These are phyloP conservation scores for Hyles euphorbiae DNA, from an alignment of 1,140 invertebrate genomes.

Conservation along the genomic window DNA sequence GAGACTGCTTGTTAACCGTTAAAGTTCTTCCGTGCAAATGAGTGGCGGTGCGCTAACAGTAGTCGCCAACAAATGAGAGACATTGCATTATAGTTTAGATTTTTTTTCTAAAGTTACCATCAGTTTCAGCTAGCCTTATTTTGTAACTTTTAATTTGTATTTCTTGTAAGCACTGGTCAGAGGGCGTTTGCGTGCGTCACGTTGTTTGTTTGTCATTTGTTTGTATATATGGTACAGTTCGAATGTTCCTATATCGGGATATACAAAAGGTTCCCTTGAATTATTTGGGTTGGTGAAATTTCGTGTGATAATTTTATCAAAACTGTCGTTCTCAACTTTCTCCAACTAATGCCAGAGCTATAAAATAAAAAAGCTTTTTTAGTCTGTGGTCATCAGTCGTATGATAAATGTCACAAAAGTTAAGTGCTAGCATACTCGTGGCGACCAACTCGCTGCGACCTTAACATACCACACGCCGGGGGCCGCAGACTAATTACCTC, in stretches of 20 bases:
- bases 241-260: not conserved
- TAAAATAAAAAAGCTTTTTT: too few relatives aligned
- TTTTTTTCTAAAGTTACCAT: slow-evolving; percentile 73
- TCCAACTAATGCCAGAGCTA: too few relatives aligned
- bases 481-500: too few relatives aligned
- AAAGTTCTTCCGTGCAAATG: slow-evolving; percentile 28
- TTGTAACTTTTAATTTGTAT: slow-evolving; percentile 56
- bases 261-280: too few relatives aligned
- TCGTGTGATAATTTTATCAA: too few relatives aligned
- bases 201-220: slow-evolving; percentile 15
- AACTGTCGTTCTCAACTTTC: too few relatives aligned
- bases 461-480: too few relatives aligned
- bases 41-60: not conserved
- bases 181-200: slow-evolving; percentile 50
- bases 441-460: too few relatives aligned
- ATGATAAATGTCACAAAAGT: too few relatives aligned
- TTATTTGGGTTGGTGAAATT: too few relatives aligned
- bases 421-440: too few relatives aligned
- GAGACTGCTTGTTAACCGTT: slow-evolving; percentile 9
- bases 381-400: too few relatives aligned
- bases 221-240: slow-evolving; percentile 34
- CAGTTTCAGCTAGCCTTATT: slow-evolving; percentile 72
- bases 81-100: slow-evolving; percentile 57
- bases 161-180: slow-evolving; percentile 42
- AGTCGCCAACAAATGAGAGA: slow-evolving; percentile 40